Evolutionary conservation across 2,888 invertebrate species (phyloP).

Genomic region (Stegana nigrithorax): DNA sequence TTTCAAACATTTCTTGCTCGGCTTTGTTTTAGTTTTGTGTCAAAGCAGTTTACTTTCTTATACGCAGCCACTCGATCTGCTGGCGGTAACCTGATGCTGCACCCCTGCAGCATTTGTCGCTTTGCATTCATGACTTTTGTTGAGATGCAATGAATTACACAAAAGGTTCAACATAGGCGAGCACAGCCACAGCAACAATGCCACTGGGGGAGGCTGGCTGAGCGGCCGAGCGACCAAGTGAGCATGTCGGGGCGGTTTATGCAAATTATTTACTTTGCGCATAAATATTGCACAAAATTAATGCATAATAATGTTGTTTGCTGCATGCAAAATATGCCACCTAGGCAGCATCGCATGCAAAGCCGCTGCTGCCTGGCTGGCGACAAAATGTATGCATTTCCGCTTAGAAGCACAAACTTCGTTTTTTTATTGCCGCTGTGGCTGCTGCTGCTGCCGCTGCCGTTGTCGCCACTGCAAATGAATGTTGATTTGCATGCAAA

Average conservation of each 20-base stretch:
- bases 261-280: no score
- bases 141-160: constrained; percentile 5
- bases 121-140: constrained; percentile 13
- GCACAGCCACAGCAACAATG: no score
- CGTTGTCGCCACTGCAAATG: constrained; percentile 23
- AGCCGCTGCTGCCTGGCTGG: no score
- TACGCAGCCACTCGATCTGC: neutral
- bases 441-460: constrained; percentile 32
- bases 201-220: no score
- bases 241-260: no score
- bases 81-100: no score
- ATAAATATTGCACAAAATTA: constrained; percentile 13
- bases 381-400: neutral
- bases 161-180: neutral
- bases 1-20: no score
- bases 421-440: constrained; percentile 39
- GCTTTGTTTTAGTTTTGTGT: constrained; percentile 7
- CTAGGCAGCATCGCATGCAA: no score
- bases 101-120: neutral
- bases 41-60: neutral
- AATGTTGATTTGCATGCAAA: constrained; percentile 47
- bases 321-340: neutral
- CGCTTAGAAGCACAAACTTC: constrained; percentile 37
- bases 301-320: neutral
- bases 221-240: no score